Evolutionary conservation across 2,797 vertebrate species (phyloP).

Genomic region (Pangasius mekongensis): DNA sequence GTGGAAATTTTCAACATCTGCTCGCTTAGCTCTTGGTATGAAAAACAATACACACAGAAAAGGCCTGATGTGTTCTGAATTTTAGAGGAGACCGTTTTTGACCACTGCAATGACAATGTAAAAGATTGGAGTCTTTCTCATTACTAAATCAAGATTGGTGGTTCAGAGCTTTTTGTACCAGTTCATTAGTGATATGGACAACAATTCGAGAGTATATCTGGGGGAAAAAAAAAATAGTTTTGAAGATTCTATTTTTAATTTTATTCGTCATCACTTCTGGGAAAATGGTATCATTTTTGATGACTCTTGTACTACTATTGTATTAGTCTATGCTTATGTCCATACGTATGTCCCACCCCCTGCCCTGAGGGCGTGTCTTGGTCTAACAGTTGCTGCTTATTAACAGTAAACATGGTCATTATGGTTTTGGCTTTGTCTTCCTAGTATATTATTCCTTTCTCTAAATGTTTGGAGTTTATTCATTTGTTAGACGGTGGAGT

Average conservation of each 20-base stretch:
- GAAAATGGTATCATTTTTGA: neutral
- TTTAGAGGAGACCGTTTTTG: neutral
- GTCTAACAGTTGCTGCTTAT: neutral
- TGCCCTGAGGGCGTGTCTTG: neutral
- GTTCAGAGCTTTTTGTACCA: neutral
- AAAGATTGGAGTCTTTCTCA: neutral
- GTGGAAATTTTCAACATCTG: conserved; percentile 13
- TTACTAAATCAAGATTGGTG: neutral
- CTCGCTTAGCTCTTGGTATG: neutral
- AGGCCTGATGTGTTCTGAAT: neutral
- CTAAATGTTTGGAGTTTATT: neutral
- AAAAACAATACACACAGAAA: neutral
- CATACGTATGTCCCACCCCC: neutral
- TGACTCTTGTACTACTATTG: neutral
- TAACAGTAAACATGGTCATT: neutral
- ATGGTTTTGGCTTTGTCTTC: neutral
- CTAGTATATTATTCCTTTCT: neutral
- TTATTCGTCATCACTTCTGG: neutral
- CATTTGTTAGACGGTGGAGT: neutral
- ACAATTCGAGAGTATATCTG: neutral
- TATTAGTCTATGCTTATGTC: neutral
- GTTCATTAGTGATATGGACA: neutral
- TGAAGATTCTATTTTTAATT: neutral
- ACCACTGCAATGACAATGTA: neutral
- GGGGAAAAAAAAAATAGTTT: neutral